phyloP scores from a whole-genome alignment of 2,888 invertebrate genomes.

The Sarcophaga caerulescens region DNA sequence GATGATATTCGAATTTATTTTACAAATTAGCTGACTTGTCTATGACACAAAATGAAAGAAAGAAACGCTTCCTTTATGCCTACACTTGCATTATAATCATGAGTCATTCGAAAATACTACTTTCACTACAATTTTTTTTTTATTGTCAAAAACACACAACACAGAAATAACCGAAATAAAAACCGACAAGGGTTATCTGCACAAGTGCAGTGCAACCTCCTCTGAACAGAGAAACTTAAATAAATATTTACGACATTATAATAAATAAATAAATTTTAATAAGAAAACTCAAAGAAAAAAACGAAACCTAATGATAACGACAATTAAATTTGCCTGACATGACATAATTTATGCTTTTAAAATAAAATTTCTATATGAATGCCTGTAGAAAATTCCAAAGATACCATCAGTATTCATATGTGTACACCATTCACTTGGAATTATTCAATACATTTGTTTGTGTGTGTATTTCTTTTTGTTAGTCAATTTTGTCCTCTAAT shows the following conservation, averaged over 20 bases:
- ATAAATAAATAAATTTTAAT: constrained; percentile 37
- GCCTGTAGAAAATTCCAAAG: background rate
- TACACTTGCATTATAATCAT: background rate
- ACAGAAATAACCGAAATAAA: background rate
- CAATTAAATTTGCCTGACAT: constrained; percentile 51
- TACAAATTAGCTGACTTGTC: constrained; percentile 4
- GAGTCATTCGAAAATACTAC: constrained; percentile 38
- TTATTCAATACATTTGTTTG: constrained; percentile 29
- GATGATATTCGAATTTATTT: constrained; percentile 9
- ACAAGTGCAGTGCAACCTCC: background rate
- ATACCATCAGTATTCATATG: background rate
- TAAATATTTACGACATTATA: constrained; percentile 7
- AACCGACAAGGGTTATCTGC: constrained; percentile 19
- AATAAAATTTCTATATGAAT: background rate
- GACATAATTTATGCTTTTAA: constrained; percentile 43
- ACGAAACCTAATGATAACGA: constrained; percentile 31
- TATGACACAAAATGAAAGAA: background rate
- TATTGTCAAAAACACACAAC: constrained; percentile 27
- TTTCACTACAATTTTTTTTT: constrained; percentile 36
- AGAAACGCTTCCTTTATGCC: constrained; percentile 4
- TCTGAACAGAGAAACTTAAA: background rate
- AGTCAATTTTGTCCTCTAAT: constrained; percentile 30
- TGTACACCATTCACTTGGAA: background rate
- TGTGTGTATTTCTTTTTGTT: background rate
- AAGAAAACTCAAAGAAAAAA: constrained; percentile 27